Evolutionary conservation across 2,113 vertebrate species (phyloP).

Genomic region (Desmodus rotundus): DNA sequence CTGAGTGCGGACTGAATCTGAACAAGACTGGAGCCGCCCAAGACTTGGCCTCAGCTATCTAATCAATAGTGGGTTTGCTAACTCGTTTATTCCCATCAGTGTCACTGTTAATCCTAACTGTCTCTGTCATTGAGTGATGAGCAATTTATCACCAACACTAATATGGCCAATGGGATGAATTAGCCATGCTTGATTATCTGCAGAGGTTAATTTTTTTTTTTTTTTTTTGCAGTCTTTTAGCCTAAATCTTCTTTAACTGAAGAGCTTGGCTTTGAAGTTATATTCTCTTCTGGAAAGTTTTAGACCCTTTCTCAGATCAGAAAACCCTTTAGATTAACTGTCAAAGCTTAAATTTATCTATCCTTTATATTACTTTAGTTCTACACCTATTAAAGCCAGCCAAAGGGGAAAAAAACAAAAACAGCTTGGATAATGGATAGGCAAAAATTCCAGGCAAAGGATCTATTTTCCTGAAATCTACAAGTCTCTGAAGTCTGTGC

Average conservation of each 20-base stretch:
- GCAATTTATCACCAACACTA: background rate
- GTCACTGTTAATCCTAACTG: background rate
- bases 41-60: background rate
- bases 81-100: background rate
- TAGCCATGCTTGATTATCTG: background rate
- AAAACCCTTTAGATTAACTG: background rate
- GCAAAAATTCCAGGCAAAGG: slow-evolving; percentile 10
- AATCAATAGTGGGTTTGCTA: background rate
- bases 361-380: background rate
- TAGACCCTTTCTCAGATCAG: background rate
- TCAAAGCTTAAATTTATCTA: background rate
- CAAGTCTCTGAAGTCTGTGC: slow-evolving; percentile 12
- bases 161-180: background rate
- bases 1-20: background rate
- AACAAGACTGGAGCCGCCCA: background rate
- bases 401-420: background rate
- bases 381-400: background rate
- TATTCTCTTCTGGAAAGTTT: background rate
- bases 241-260: background rate
- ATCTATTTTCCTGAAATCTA: slow-evolving; percentile 30
- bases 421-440: background rate
- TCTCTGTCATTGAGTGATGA: background rate
- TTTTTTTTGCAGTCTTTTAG: background rate
- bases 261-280: background rate
- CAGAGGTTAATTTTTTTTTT: background rate